Percentiles rank a stretch among this genome's conserved stretches.
Evolutionary conservation across 64 coral and sea anemone species (phyloP).

Genomic region (Stichodactyla mertensii): DNA sequence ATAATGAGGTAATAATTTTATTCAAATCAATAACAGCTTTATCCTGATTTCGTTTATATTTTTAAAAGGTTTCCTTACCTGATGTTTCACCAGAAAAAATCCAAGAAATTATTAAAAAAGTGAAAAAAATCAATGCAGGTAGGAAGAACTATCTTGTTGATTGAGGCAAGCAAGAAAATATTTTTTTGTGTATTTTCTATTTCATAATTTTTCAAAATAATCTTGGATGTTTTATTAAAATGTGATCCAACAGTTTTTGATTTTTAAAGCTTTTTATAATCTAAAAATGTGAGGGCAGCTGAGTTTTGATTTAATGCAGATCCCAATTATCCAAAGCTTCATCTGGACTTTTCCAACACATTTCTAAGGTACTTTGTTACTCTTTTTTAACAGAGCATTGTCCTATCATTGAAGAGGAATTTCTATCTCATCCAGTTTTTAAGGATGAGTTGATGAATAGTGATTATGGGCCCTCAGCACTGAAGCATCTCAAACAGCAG

Average conservation of each 20-base stretch:
- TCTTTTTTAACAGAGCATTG: constrained; percentile 41
- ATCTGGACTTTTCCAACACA: no score
- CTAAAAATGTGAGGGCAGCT: no score
- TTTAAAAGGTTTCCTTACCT: constrained; percentile 48
- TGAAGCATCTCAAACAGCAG: constrained; percentile 87
- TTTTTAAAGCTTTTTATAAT: no score
- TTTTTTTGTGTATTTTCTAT: no score
- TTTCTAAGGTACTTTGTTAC: no score
- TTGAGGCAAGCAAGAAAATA: no score
- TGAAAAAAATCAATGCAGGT: constrained; percentile 59
- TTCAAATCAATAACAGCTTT: no score
- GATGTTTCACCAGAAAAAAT: constrained; percentile 58
- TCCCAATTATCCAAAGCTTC: no score
- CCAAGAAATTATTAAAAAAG: constrained; percentile 62
- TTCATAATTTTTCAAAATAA: not conserved
- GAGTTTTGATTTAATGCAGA: no score
- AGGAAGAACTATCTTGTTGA: not conserved
- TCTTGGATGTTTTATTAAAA: no score
- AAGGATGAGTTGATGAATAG: constrained; percentile 35
- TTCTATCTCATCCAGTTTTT: constrained; percentile 58
- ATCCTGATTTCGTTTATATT: not conserved
- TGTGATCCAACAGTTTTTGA: no score
- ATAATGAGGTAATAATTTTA: no score
- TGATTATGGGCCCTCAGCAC: constrained; percentile 18
- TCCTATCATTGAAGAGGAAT: constrained; percentile 30